These are phyloP conservation scores for Carposina sasakii DNA, from an alignment of 1,140 invertebrate genomes.

Conservation along the genomic window DNA sequence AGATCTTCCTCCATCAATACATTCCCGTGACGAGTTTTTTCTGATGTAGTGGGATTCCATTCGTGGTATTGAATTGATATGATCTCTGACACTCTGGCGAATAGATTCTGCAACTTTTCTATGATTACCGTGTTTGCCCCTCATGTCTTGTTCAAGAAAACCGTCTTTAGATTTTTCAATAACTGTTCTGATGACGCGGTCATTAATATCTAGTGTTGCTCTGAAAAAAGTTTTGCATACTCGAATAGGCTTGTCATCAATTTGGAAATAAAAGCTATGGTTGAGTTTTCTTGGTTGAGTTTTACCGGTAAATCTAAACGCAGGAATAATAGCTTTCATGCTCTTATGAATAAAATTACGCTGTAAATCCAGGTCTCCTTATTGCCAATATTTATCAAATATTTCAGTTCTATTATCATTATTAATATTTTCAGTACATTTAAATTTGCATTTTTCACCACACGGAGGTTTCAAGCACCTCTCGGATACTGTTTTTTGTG, in stretches of 20 bases:
- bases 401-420: neutral
- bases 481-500: too few species aligned
- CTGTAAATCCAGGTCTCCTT: conserved; percentile 3
- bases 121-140: conserved; percentile 15
- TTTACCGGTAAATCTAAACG: conserved; percentile 5
- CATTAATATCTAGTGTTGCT: conserved; percentile 15
- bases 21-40: conserved; percentile 12
- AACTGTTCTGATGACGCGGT: conserved; percentile 11
- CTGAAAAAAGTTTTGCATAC: conserved; percentile 20
- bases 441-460: conserved; percentile 3
- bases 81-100: conserved; percentile 4
- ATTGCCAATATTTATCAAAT: conserved; percentile 9
- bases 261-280: conserved; percentile 11
- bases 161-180: conserved; percentile 11
- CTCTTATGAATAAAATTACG: conserved; percentile 5
- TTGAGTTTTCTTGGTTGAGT: conserved; percentile 7
- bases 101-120: conserved; percentile 9
- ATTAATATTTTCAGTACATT: conserved; percentile 3
- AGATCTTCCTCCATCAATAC: conserved; percentile 15
- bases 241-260: conserved; percentile 4
- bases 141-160: conserved; percentile 10
- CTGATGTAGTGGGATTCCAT: conserved; percentile 19
- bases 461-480: conserved; percentile 9
- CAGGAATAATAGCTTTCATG: conserved; percentile 1
- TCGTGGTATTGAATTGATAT: conserved; percentile 15